Base-by-base conservation (phyloP, 2,888 invertebrate species). In the Oscheius sp. region DNA sequence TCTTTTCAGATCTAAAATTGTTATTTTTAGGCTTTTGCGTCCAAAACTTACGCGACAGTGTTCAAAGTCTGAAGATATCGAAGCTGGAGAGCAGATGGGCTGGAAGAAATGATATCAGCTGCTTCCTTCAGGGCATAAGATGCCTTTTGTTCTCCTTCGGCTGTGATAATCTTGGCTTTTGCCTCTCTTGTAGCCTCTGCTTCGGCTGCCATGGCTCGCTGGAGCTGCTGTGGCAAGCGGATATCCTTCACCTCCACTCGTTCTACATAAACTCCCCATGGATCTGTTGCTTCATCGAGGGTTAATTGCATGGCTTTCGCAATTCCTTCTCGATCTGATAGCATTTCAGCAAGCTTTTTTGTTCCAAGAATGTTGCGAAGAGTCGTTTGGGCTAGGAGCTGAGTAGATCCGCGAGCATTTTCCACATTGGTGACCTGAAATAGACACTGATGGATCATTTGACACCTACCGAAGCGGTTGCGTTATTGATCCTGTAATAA, bases 151-250 rank as follows among this genome's bases (percentile, higher is more conserved):
- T 97, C 96, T 30, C 96, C 96, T 86, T 96, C 95, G 4, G 95
- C 95, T 0, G 94, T 94, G 78, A 95, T 95, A 0, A 95, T 94
- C 72, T 83, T 84, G 0, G 83, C 83, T 17, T 80, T 68, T 8
- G 94, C 94, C 87, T 95, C 94, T 44, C 94, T 90, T 0, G 94
- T 92, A 0, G 94, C 94, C 84, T 95, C 94, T 0, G 94, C 95
- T 87, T 95, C 95, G 0, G 94, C 94, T 0, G 95, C 95, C 95
- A 95, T 95, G 0, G 94, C 94, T 62, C 94, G 90, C 87, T 95
- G 95, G 64, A 95, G 89, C 87, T 94, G 94, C 28, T 94, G 91
- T 0, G 95, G 95, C 70, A 95, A 89, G 70, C 95, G 91, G 2
- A 94, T 94, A 87, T 95, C 95, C 70, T 83, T 85, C 57, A 84